These are phyloP conservation scores for Diploptera punctata DNA, from an alignment of 2,888 invertebrate genomes.

Conservation along the genomic window DNA sequence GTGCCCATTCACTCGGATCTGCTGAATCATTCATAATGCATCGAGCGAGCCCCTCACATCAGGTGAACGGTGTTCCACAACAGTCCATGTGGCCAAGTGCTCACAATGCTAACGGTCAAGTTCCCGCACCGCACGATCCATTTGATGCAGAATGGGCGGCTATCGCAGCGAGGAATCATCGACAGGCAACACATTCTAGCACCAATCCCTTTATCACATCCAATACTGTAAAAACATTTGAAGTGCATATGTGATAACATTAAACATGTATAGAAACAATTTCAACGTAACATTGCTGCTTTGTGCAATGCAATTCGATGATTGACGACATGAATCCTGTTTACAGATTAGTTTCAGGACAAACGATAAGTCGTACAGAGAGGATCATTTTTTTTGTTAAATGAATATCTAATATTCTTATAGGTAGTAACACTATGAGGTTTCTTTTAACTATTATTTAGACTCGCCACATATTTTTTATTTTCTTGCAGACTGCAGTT, in stretches of 20 bases:
- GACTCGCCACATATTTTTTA: no score
- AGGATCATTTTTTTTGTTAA: neutral
- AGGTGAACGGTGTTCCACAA: neutral
- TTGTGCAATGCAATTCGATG: neutral
- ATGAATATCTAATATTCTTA: no score
- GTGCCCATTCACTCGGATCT: constrained; percentile 63
- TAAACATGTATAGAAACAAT: neutral
- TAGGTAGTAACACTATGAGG: no score
- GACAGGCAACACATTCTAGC: constrained; percentile 55
- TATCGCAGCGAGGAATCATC: constrained; percentile 57
- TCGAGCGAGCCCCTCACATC: constrained; percentile 24
- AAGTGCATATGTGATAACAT: constrained; percentile 63
- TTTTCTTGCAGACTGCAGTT: no score
- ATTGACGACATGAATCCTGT: constrained; percentile 12
- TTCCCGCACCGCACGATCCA: constrained; percentile 63
- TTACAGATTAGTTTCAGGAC: neutral
- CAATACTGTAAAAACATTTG: constrained; percentile 63
- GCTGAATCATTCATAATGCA: constrained; percentile 51
- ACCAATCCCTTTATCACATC: constrained; percentile 68
- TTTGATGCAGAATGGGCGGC: constrained; percentile 88
- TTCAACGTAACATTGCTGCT: neutral
- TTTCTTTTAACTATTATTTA: no score
- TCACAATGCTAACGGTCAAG: constrained; percentile 40
- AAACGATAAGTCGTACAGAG: no score
- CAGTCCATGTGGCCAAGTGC: constrained; percentile 21